Conservation (phyloP, 2,797 vertebrate species). For the Enteromius argenteus region DNA sequence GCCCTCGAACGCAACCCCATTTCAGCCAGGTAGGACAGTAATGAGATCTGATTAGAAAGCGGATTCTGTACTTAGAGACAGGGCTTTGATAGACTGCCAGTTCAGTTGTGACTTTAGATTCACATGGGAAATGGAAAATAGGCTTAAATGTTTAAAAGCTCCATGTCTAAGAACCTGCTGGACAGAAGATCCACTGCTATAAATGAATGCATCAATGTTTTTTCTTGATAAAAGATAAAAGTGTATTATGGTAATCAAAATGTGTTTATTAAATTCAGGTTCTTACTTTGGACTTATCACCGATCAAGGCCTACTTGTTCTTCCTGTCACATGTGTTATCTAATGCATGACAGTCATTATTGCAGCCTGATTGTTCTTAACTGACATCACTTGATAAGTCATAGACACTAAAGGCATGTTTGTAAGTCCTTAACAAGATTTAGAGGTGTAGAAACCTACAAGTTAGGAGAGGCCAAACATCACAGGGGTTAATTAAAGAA, state of each 20-base stretch:
- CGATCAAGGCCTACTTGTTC: background rate
- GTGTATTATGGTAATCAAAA: background rate
- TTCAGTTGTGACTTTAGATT: conserved; percentile 43
- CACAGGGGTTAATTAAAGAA: conserved; percentile 24
- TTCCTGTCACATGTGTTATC: conserved; percentile 31
- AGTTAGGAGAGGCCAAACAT: conserved; percentile 39
- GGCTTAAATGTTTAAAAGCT: conserved; percentile 34
- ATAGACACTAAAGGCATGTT: conserved; percentile 43
- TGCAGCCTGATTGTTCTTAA: conserved; percentile 49
- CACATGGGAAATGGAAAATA: conserved; percentile 42
- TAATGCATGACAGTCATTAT: conserved; percentile 28
- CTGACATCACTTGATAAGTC: conserved; percentile 52
- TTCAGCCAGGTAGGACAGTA: conserved; percentile 53
- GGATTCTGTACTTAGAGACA: conserved; percentile 56
- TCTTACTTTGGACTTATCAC: background rate
- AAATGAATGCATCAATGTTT: conserved; percentile 18
- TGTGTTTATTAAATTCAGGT: conserved; percentile 3
- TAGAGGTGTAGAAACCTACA: conserved; percentile 12
- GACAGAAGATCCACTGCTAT: background rate
- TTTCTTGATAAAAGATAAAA: background rate
- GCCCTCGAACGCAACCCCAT: conserved; percentile 42
- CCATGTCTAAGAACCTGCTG: background rate
- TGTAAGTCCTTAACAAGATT: conserved; percentile 55
- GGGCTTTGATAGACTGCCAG: conserved; percentile 54
- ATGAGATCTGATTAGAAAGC: conserved; percentile 62